phyloP scores from a whole-genome alignment of 2,797 vertebrate genomes.

The Helicolenus hilgendorfi region DNA sequence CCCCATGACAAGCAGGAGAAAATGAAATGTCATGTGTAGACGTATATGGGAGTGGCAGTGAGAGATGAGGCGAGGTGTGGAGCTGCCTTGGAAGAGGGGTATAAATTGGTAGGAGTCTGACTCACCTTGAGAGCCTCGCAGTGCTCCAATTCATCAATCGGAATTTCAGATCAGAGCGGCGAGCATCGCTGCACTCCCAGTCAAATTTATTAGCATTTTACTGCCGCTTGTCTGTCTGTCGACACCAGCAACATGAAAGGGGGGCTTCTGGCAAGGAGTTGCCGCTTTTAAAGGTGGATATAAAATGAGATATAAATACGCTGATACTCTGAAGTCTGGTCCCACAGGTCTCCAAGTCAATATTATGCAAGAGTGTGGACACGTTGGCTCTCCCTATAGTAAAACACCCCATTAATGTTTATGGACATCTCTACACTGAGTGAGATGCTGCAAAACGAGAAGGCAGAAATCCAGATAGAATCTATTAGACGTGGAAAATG shows the following conservation, averaged over 20 bases:
- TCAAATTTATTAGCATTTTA: conserved; percentile 86
- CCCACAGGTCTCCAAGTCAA: conserved; percentile 68
- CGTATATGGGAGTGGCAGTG: conserved; percentile 64
- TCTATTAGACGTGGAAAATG: conserved; percentile 15
- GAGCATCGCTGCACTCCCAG: conserved; percentile 64
- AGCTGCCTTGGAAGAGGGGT: conserved; percentile 52
- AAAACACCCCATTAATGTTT: conserved; percentile 62
- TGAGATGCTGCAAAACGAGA: conserved; percentile 18
- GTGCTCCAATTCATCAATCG: conserved; percentile 82
- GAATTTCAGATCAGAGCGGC: conserved; percentile 83
- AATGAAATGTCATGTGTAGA: conserved; percentile 66
- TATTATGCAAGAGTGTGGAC: conserved; percentile 69
- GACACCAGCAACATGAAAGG: conserved; percentile 78
- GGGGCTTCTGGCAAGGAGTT: conserved; percentile 61
- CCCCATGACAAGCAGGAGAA: conserved; percentile 57
- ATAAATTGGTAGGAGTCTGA: conserved; percentile 75
- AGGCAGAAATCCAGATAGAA: conserved; percentile 21
- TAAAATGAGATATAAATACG: conserved; percentile 77
- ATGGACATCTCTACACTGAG: conserved; percentile 41
- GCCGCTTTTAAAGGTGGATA: conserved; percentile 65
- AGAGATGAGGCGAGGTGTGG: conserved; percentile 66
- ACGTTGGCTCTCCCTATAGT: conserved; percentile 31
- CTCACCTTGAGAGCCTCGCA: conserved; percentile 80
- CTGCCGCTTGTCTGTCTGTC: conserved; percentile 73
- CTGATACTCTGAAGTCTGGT: conserved; percentile 65